Evolutionary conservation across 2,888 invertebrate genomes (phyloP), one percentile per base, ranked within the genome.

Genomic region (Polymixis lichenea): DNA sequence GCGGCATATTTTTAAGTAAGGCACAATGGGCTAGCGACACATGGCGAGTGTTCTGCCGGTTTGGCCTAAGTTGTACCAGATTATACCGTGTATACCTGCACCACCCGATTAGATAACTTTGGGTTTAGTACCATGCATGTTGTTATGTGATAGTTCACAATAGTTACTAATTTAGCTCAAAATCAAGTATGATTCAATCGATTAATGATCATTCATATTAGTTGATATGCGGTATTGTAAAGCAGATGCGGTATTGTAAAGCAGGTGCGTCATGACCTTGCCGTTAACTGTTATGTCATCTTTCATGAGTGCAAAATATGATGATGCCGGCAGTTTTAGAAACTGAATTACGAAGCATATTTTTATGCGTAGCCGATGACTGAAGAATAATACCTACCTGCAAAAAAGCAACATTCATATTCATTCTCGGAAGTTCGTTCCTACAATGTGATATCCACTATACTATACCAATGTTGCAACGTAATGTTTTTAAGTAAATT

Each of bases 81-180:
- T 28, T 28, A 9, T 43, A 1, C 49, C 49, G 25, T 17, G 25
- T n/a, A 38, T 49, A 28, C 49, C 73, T 49, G 51, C 73, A 17
- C 32, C 1, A 13, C 9, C 11, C 28, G 43, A 74, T 74, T 75
- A 60, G 74, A 74, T 75, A 74, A 74, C 60, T 43, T 75, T 73
- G 38, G 75, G 38, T 53, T 75, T 25, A n/a, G 51, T 51, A 53
- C 28, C 60, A 32, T 32, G 60, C 51, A 17, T 49, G 46, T 9
- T 2, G 32, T 17, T 4, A 15, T 46, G n/a, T 25, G 13, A 46
- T 46, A 22, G 15, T 25, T 25, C 46, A 15, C 55, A 28, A 5
- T 22, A 56, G 7, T 56, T 56, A 56, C 19, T 17, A 49, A 60
- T 25, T 51, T 17, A 17, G 4, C 15, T 32, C 0, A 5, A 25